These are phyloP conservation scores for Atherinomorus stipes DNA, from an alignment of 2,113 vertebrate species.

Conservation along the genomic window DNA sequence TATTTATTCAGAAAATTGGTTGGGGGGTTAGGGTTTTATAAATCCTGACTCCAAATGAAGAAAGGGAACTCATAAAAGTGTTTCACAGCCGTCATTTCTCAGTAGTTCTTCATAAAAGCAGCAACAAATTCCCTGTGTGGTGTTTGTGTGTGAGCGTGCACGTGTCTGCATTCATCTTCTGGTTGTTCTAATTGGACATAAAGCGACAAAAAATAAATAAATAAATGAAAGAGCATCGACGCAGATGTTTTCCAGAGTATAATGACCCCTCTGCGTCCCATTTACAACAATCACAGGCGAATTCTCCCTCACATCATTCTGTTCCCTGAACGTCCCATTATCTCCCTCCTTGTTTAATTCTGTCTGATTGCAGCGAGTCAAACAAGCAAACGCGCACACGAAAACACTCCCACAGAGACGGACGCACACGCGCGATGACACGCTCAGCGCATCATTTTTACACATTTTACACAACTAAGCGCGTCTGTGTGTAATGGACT, in stretches of 20 bases:
- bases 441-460: neutral
- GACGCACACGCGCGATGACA: neutral
- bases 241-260: slow-evolving; percentile 57
- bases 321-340: slow-evolving; percentile 53
- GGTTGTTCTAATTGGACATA: slow-evolving; percentile 60
- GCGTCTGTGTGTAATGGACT: slow-evolving; percentile 32
- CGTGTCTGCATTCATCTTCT: slow-evolving; percentile 10
- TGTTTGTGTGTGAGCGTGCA: slow-evolving; percentile 1
- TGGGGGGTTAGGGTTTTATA: neutral
- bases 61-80: slow-evolving; percentile 35
- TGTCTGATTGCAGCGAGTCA: slow-evolving; percentile 48
- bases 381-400: slow-evolving; percentile 27
- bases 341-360: slow-evolving; percentile 49
- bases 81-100: slow-evolving; percentile 25
- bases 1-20: too few species aligned
- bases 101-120: slow-evolving; percentile 40
- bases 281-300: slow-evolving; percentile 58
- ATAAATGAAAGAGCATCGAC: slow-evolving; percentile 16
- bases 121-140: slow-evolving; percentile 32
- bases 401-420: slow-evolving; percentile 9
- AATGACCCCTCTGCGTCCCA: slow-evolving; percentile 48
- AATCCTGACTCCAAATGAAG: slow-evolving; percentile 5
- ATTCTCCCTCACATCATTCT: slow-evolving; percentile 16
- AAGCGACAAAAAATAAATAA: slow-evolving; percentile 18
- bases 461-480: slow-evolving; percentile 20